These are phyloP conservation scores for Parauchenoglanis punctatus DNA, from an alignment of 2,797 vertebrate species.

Conservation along the genomic window DNA sequence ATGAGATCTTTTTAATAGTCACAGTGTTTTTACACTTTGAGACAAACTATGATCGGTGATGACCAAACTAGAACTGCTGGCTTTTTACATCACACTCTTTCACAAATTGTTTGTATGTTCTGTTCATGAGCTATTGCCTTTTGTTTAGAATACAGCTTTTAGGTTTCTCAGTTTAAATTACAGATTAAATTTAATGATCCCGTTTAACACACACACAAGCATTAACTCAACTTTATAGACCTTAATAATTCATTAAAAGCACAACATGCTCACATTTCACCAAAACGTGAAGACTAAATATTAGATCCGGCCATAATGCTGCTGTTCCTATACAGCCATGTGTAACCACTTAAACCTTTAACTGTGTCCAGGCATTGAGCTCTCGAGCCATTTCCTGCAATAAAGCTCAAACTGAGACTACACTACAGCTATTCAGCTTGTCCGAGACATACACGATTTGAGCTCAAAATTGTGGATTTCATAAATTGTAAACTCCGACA, in stretches of 20 bases:
- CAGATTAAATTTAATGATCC: not conserved
- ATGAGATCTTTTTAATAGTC: not conserved
- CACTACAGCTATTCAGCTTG: conserved; percentile 49
- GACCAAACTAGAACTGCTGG: not conserved
- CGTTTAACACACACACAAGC: not conserved
- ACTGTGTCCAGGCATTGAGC: conserved; percentile 53
- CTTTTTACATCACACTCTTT: not conserved
- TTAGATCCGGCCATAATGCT: conserved; percentile 27
- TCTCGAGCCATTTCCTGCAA: conserved; percentile 73
- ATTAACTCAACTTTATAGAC: not conserved
- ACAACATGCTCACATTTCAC: conserved; percentile 12
- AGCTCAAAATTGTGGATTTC: conserved; percentile 45
- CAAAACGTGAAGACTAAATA: conserved; percentile 9
- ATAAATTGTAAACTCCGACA: conserved; percentile 51
- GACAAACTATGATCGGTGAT: not conserved
- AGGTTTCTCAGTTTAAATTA: not conserved
- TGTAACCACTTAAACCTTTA: conserved; percentile 60
- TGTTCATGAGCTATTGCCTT: not conserved
- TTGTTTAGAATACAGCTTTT: not conserved
- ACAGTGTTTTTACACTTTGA: not conserved
- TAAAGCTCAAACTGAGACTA: conserved; percentile 45
- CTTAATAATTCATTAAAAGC: conserved; percentile 11
- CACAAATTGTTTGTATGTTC: not conserved
- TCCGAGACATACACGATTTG: not conserved
- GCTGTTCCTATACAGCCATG: conserved; percentile 28